Base-by-base conservation (phyloP, 1,140 invertebrate genomes). In the Neodiprion lecontei region DNA sequence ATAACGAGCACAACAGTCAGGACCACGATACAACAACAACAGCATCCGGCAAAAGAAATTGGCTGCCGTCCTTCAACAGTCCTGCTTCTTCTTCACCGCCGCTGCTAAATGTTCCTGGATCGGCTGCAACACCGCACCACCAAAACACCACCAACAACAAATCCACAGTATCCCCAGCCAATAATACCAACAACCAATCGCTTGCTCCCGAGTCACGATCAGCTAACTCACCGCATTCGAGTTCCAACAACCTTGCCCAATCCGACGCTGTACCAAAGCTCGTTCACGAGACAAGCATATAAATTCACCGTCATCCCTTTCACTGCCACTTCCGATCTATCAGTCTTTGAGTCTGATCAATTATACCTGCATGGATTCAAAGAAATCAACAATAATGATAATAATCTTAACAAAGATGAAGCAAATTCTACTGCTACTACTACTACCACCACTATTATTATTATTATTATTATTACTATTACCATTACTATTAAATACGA, bases 261-360 rank as follows among this genome's bases (percentile, higher is more conserved):
- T 90, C 91, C 79, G 92, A 92, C 80, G 28, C 28, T 40, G 85
- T 92, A 82, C 91, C 91, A 72, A 92, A 92, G 87, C 90, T 92
- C 82, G 91, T 93, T 82, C 92, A 93, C 89, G 93, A 93, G 83
- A 93, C 92, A 78, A 92, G 92, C 86, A 93, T 94, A 80, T 94
- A 91, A 90, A 79, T 71, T 72, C 69, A 72, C 53, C 49, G 40
- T 21, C 49, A 72, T 73, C 65, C 65, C 8, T 28, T 40, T 76
- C 84, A 79, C 79, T 81, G 79, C 77, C 79, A 40, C 28, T 40
- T 40, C 28, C 28, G 28, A 5, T 40, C 28, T 40, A 40, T 40
- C 28, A 40, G 28, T 40, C 28, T 40, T 40, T 40, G 28, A 40
- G 53, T 70, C 49, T 14, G 48, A 47, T 61, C 4, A 61, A n/a